Evolutionary conservation across 1,140 invertebrate species (phyloP).

Genomic region (Hirudo medicinalis): DNA sequence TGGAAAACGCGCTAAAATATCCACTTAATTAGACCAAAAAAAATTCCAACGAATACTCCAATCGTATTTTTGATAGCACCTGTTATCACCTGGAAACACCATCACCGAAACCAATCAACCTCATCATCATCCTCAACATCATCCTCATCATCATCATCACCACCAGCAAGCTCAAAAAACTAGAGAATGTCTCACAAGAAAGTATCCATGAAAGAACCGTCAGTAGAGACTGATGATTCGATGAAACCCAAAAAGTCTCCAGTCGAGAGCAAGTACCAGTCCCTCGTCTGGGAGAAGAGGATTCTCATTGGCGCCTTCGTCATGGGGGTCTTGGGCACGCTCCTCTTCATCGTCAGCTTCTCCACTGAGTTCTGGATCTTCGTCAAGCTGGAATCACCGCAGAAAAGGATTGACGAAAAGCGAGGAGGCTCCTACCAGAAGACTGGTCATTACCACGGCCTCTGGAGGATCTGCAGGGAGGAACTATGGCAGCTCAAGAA

Average conservation of each 20-base stretch:
- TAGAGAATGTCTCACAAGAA: too few relatives aligned
- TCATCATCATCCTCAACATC: too few relatives aligned
- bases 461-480: slow-evolving; percentile 11
- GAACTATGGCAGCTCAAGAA: slow-evolving; percentile 10
- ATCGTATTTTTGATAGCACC: too few relatives aligned
- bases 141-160: too few relatives aligned
- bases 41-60: too few relatives aligned
- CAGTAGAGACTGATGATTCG: neutral
- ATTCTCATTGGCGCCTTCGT: slow-evolving; percentile 9
- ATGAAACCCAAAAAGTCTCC: neutral
- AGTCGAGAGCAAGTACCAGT: neutral
- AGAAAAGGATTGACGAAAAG: neutral
- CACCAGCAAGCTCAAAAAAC: too few relatives aligned
- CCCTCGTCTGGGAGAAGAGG: neutral
- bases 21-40: too few relatives aligned
- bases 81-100: too few relatives aligned
- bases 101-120: too few relatives aligned
- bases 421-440: neutral
- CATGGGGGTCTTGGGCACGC: neutral
- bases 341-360: slow-evolving; percentile 12
- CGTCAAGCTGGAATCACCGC: neutral
- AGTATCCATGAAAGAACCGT: too few relatives aligned
- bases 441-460: slow-evolving; percentile 16
- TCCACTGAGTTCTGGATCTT: slow-evolving; percentile 13
- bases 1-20: too few relatives aligned